phyloP scores from a whole-genome alignment of 2,797 vertebrate genomes.

The Natrix natrix region DNA sequence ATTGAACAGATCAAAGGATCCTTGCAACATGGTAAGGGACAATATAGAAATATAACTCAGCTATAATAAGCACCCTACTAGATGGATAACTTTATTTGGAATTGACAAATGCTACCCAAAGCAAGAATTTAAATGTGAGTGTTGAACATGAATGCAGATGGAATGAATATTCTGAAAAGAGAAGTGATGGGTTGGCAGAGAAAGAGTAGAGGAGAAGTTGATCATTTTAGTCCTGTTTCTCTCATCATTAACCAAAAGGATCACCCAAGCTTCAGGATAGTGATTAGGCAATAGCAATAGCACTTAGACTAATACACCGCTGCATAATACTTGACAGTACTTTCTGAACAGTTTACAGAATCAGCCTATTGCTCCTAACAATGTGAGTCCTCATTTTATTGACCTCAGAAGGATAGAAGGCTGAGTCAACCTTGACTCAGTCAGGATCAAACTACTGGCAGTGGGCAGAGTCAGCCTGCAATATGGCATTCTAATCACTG shows the following conservation, averaged over 20 bases:
- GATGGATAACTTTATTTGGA: constrained; percentile 10
- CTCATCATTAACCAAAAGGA: not conserved
- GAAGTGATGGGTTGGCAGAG: not conserved
- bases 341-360: not conserved
- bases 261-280: not conserved
- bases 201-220: not conserved
- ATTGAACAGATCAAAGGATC: not conserved
- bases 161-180: not conserved
- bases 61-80: constrained; percentile 1
- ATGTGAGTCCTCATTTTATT: not conserved
- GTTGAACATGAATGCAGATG: not conserved
- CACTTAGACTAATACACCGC: not conserved
- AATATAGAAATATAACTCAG: not conserved
- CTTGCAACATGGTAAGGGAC: not conserved
- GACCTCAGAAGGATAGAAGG: not conserved
- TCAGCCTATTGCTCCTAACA: not conserved
- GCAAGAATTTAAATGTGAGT: not conserved
- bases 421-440: not conserved
- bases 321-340: not conserved
- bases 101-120: not conserved
- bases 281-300: not conserved
- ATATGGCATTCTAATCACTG: not conserved
- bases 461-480: not conserved
- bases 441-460: not conserved
- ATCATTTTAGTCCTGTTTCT: not conserved